Evolutionary conservation across 2,113 vertebrate species (phyloP), one percentile per base, ranked within the genome.

Genomic region (Ictalurus furcatus): DNA sequence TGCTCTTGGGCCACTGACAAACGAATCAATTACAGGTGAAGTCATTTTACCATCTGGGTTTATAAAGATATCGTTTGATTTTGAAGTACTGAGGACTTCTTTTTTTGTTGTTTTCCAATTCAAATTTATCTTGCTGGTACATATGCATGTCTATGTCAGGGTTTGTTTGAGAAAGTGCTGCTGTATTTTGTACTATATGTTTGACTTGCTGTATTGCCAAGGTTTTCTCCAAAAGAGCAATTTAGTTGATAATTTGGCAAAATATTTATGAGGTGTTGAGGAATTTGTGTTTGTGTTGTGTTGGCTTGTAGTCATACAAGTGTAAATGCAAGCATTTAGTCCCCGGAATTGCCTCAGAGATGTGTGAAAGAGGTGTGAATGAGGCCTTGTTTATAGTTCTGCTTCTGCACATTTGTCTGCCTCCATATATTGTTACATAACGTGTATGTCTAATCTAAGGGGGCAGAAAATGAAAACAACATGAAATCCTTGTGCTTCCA

Each of bases 1-100:
- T 74, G 88, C 73, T 81, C 78, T 71, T 83, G 74, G 88, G 83
- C 56, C 81, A 61, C 65, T 82, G 85, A 85, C 65, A 65, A 87
- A n/a, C 54, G 58, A 85, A 91, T 87, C 74, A 82, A 89, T 91
- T 85, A 65, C 25, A 87, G 44, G 37, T 82, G 85, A 89, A 87
- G 81, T 25, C 40, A 89, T 17, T 87, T 80, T 12, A 48, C 74
- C 90, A 89, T 82, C 69, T 84, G 85, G 63, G 54, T 67, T 81
- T 16, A 17, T 85, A 25, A 44, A 58, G 76, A 67, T 4, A 52
- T 21, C 23, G 0, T 67, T 48, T 16, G n/a, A 37, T 71, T 69
- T 59, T 19, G 25, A 88, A 59, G 6, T 19, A 16, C 48, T 12
- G 12, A 79, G 17, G 12, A 23, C 17, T 40, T 58, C 9, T 8